These are phyloP conservation scores for Torymus texanus DNA, from an alignment of 2,888 invertebrate genomes.

Conservation along the genomic window DNA sequence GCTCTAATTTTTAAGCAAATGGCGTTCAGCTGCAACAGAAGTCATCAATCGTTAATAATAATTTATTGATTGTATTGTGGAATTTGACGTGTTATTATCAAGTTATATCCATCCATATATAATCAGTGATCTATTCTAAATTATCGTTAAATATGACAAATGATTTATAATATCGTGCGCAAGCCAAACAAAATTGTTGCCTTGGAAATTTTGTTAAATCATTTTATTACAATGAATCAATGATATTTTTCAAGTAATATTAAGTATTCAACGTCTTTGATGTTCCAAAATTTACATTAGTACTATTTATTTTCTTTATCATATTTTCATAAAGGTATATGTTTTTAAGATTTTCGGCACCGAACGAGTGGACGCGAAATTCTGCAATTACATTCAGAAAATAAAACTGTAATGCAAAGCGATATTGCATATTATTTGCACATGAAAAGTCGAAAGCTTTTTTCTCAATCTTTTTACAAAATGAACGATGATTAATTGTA, in stretches of 20 bases:
- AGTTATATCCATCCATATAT: neutral
- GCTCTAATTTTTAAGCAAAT: constrained; percentile 2
- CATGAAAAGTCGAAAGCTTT: constrained; percentile 42
- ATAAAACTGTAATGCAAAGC: neutral
- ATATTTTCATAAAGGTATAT: too few species aligned
- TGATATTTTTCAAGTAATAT: too few species aligned
- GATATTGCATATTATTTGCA: constrained; percentile 21
- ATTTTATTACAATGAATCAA: too few species aligned
- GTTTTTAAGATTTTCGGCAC: too few species aligned
- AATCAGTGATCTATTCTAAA: constrained; percentile 8
- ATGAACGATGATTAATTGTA: constrained; percentile 33
- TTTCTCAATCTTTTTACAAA: constrained; percentile 36
- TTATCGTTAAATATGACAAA: neutral
- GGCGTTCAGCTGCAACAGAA: constrained; percentile 4
- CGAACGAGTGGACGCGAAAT: too few species aligned
- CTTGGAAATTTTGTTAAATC: too few species aligned
- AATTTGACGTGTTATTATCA: neutral
- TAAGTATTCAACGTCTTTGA: neutral
- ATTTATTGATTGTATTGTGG: constrained; percentile 17
- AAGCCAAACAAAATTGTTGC: too few species aligned
- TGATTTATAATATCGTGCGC: too few species aligned
- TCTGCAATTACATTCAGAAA: neutral
- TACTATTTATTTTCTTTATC: neutral
- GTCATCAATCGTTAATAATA: constrained; percentile 19
- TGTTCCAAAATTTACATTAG: constrained; percentile 25